phyloP scores from a whole-genome alignment of 2,797 vertebrate species.

The Selene dorsalis region DNA sequence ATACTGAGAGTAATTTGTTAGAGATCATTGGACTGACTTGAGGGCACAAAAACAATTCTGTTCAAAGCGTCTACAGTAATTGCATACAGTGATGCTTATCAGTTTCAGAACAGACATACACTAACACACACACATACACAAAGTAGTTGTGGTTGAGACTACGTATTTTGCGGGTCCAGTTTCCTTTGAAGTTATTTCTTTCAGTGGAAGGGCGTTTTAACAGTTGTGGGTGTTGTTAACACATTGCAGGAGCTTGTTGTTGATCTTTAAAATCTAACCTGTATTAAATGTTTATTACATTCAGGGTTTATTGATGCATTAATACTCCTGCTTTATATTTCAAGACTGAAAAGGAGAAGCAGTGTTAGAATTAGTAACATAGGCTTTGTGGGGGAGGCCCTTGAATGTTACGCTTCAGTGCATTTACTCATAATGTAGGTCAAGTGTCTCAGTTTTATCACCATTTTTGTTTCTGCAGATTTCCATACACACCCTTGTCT shows the following conservation, averaged over 20 bases:
- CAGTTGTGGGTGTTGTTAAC: conserved; percentile 77
- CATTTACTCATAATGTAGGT: conserved; percentile 34
- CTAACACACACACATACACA: conserved; percentile 18
- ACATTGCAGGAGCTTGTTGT: conserved; percentile 50
- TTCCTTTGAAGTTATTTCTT: conserved; percentile 47
- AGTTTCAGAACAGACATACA: conserved; percentile 1
- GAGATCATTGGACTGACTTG: background rate
- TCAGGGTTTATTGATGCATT: background rate
- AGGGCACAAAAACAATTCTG: background rate
- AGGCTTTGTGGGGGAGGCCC: conserved; percentile 8
- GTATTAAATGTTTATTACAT: background rate
- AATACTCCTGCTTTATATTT: background rate
- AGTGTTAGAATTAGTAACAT: conserved; percentile 11
- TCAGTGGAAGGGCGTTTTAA: conserved; percentile 75
- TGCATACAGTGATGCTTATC: background rate
- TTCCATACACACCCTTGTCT: background rate
- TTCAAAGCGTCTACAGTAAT: conserved; percentile 8
- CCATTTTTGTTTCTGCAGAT: background rate
- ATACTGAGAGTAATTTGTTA: background rate
- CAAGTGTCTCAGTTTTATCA: conserved; percentile 4
- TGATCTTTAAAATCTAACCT: conserved; percentile 17
- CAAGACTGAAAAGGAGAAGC: conserved; percentile 65
- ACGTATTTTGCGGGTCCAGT: conserved; percentile 35
- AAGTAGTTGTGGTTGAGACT: conserved; percentile 35
- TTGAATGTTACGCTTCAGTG: background rate